These are phyloP conservation scores for Chloroceryle inda DNA, from an alignment of 2,797 vertebrate genomes.

Conservation along the genomic window DNA sequence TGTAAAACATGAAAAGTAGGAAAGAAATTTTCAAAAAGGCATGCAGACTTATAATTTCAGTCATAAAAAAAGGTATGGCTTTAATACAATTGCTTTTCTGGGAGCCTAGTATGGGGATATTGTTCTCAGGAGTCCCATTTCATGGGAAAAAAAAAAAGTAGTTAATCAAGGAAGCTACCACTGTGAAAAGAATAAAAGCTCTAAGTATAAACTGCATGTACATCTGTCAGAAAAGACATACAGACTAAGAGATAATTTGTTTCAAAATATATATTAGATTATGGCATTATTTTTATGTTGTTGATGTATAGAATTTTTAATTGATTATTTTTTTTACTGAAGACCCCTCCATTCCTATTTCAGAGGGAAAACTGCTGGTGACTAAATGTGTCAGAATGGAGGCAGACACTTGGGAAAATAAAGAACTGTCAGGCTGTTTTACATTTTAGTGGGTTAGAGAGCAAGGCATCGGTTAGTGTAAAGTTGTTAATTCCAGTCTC, in stretches of 20 bases:
- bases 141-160: not conserved
- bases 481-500: not conserved
- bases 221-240: not conserved
- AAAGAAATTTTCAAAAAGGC: not conserved
- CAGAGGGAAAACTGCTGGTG: not conserved
- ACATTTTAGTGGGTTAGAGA: not conserved
- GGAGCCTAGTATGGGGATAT: not conserved
- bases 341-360: not conserved
- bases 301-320: not conserved
- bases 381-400: not conserved
- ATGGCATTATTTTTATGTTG: not conserved
- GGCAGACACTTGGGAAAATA: not conserved
- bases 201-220: not conserved
- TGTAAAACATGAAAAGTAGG: not conserved
- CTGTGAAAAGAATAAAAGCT: not conserved
- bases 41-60: not conserved
- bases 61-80: not conserved
- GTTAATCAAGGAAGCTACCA: not conserved
- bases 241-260: not conserved
- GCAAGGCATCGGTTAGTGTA: not conserved
- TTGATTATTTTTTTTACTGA: not conserved
- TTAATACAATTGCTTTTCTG: not conserved
- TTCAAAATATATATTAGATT: not conserved
- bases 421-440: not conserved
- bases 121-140: not conserved